Evolutionary conservation across 1,140 invertebrate genomes (phyloP).

Genomic region (Drosophila tsacasi): DNA sequence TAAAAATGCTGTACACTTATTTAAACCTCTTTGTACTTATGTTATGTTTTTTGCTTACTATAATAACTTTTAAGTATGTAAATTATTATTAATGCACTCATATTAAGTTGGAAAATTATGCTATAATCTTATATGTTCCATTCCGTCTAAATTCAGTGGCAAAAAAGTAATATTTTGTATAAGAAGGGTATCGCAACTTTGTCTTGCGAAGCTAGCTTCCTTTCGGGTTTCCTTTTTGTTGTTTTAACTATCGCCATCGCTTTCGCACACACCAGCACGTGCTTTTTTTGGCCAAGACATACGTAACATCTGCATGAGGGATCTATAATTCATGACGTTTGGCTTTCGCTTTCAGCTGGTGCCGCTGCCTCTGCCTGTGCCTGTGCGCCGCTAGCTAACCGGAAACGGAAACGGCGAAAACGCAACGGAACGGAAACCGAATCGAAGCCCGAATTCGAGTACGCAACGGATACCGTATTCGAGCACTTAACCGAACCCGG

Average conservation of each 20-base stretch:
- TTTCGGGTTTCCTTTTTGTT: not conserved
- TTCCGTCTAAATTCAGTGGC: too few species aligned
- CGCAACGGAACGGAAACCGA: conserved; percentile 16
- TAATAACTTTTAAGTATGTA: too few species aligned
- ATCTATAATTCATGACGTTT: conserved; percentile 64
- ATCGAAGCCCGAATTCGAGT: not conserved
- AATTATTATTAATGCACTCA: too few species aligned
- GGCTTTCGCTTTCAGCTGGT: conserved; percentile 64
- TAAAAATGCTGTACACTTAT: too few species aligned
- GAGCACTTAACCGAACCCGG: not conserved
- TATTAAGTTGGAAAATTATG: too few species aligned
- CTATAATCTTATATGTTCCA: too few species aligned
- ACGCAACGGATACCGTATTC: conserved; percentile 2
- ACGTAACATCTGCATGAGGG: conserved; percentile 57
- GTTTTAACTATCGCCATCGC: conserved; percentile 32
- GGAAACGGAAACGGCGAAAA: conserved; percentile 26
- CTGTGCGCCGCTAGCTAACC: conserved; percentile 38
- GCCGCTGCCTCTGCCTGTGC: conserved; percentile 24
- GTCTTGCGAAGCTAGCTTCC: not conserved
- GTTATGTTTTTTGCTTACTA: too few species aligned
- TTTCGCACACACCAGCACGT: conserved; percentile 69
- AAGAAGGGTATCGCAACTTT: not conserved
- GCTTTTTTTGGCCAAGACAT: conserved; percentile 70
- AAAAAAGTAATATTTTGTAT: too few species aligned
- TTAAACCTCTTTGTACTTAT: too few species aligned